These are phyloP conservation scores for Leptoteleia sp. DNA, from an alignment of 1,140 invertebrate genomes.

Conservation along the genomic window DNA sequence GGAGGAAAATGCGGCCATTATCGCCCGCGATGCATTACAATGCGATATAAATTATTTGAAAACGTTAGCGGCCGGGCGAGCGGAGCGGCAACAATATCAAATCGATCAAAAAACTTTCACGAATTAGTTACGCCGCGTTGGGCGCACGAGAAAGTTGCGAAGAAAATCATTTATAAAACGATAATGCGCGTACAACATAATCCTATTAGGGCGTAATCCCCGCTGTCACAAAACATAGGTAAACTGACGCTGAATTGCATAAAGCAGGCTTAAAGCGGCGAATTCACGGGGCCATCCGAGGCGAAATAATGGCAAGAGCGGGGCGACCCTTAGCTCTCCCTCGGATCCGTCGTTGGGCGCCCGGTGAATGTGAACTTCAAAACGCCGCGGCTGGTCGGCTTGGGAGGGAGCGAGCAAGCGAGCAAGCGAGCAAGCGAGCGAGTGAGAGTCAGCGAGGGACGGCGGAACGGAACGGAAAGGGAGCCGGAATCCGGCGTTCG, in stretches of 20 bases:
- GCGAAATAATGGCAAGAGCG: slow-evolving; percentile 63
- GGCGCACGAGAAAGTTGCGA: no score
- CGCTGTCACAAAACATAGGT: slow-evolving; percentile 54
- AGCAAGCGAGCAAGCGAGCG: slow-evolving; percentile 37
- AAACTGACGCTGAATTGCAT: slow-evolving; percentile 41
- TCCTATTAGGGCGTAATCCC: slow-evolving; percentile 43
- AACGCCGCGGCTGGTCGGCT: no score
- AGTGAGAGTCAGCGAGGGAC: no score
- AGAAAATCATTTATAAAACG: slow-evolving; percentile 35
- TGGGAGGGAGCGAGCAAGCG: no score
- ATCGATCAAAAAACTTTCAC: no score
- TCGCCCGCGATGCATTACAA: no score
- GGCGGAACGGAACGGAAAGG: slow-evolving; percentile 62
- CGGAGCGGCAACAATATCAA: no score
- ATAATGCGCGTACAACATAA: slow-evolving; percentile 43
- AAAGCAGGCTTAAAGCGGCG: slow-evolving; percentile 45
- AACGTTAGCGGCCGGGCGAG: no score
- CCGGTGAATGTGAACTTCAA: slow-evolving; percentile 65
- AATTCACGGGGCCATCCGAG: slow-evolving; percentile 57
- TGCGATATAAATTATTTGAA: no score
- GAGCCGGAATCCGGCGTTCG: slow-evolving; percentile 55
- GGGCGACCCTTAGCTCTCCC: slow-evolving; percentile 59
- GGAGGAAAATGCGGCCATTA: no score
- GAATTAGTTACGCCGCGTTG: no score
- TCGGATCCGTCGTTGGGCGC: slow-evolving; percentile 60